These are phyloP conservation scores for Addax nasomaculatus DNA, from an alignment of 2,113 vertebrate genomes.

Conservation along the genomic window DNA sequence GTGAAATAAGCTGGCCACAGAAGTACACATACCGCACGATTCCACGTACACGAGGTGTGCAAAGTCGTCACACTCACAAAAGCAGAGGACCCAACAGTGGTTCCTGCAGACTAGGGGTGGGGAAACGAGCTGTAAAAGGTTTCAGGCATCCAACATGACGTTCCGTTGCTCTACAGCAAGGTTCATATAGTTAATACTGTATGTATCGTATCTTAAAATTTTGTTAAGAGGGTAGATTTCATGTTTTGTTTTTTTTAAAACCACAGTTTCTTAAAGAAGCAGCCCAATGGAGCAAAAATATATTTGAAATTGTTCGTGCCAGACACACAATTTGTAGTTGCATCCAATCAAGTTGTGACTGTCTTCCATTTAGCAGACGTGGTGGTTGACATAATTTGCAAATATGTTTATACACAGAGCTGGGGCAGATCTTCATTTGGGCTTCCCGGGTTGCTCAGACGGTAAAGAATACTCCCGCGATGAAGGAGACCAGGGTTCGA, in stretches of 20 bases:
- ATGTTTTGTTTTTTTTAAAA: not conserved
- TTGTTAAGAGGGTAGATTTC: not conserved
- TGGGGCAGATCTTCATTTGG: not conserved
- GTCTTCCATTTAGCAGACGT: not conserved
- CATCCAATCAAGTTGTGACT: not conserved
- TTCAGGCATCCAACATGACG: fast-evolving
- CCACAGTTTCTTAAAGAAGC: not conserved
- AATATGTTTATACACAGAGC: not conserved
- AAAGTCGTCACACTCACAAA: not conserved
- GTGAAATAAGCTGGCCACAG: not conserved
- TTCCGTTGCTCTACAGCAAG: not conserved
- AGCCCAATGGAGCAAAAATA: not conserved
- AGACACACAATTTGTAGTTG: not conserved
- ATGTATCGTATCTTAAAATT: not conserved
- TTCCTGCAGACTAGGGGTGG: no score
- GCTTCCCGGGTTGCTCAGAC: not conserved
- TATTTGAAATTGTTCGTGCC: not conserved
- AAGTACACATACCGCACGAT: not conserved
- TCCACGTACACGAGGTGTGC: fast-evolving
- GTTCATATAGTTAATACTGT: not conserved
- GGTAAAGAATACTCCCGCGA: not conserved
- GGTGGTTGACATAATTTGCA: not conserved
- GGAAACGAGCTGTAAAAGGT: no score
- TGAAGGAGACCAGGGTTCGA: not conserved
- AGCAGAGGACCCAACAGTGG: not conserved